Percentiles rank a stretch among this genome's conserved stretches.
These are phyloP conservation scores for Pycnonotus jocosus DNA, from an alignment of 2,113 vertebrate genomes.

Conservation along the genomic window DNA sequence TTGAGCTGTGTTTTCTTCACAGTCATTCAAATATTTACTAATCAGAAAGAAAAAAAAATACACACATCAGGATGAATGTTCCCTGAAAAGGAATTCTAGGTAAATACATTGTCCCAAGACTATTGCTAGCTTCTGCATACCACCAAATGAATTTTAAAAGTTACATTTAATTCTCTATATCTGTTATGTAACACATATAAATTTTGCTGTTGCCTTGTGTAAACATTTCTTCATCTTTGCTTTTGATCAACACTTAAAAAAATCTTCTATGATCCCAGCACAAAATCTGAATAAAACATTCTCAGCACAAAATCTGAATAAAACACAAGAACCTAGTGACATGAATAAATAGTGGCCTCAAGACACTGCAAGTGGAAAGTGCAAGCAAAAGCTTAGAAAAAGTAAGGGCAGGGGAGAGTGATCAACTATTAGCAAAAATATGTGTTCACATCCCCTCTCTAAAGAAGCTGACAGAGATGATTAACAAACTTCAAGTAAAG, in stretches of 20 bases:
- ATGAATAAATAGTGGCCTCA: neutral
- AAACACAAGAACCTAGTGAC: neutral
- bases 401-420: neutral
- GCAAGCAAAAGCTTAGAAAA: neutral
- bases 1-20: slow-evolving; percentile 65
- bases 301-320: neutral
- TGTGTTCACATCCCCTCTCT: neutral
- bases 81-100: neutral
- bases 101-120: neutral
- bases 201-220: neutral
- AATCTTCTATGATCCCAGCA: neutral
- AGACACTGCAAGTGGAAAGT: neutral
- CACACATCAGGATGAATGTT: neutral
- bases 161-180: neutral
- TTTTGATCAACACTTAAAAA: neutral
- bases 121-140: neutral
- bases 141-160: neutral
- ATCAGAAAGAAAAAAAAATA: neutral
- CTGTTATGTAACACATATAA: neutral
- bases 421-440: neutral
- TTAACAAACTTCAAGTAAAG: neutral
- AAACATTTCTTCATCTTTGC: neutral
- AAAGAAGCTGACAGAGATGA: neutral
- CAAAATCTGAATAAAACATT: neutral
- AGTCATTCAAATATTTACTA: slow-evolving; percentile 69